phyloP scores from a whole-genome alignment of 1,140 invertebrate species.

The Capitella teleta region DNA sequence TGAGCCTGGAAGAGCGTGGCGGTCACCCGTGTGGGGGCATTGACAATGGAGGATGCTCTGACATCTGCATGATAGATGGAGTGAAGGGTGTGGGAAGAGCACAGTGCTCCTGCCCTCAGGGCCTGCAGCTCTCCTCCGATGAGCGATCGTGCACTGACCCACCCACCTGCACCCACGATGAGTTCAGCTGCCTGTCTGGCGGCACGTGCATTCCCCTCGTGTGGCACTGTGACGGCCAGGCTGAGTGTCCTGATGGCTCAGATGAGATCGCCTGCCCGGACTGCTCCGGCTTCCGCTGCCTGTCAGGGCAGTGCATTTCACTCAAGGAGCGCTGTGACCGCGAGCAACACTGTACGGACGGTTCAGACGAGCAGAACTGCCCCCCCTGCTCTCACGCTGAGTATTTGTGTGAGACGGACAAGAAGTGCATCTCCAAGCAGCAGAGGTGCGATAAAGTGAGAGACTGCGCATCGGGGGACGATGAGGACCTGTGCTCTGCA shows the following conservation, averaged over 20 bases:
- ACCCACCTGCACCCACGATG: constrained; percentile 35
- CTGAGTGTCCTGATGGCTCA: constrained; percentile 64
- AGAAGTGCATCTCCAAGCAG: constrained; percentile 57
- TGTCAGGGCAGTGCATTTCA: constrained; percentile 29
- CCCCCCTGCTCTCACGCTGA: constrained; percentile 60
- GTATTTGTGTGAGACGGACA: constrained; percentile 2
- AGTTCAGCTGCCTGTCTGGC: constrained; percentile 24
- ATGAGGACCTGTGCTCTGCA: constrained; percentile 55
- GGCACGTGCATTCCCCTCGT: constrained; percentile 29
- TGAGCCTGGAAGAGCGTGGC: constrained; percentile 14
- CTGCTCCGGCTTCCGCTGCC: constrained; percentile 17
- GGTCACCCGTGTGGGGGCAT: constrained; percentile 58
- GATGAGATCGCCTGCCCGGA: constrained; percentile 66
- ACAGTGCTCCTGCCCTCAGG: constrained; percentile 33
- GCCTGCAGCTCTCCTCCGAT: constrained; percentile 26
- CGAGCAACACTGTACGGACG: constrained; percentile 60
- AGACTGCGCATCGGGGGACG: constrained; percentile 85
- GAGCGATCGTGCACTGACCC: constrained; percentile 27
- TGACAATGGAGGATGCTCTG: constrained; percentile 89
- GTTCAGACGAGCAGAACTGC: constrained; percentile 71
- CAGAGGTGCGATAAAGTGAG: constrained; percentile 89
- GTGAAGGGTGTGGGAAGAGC: constrained; percentile 25
- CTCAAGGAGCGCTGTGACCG: constrained; percentile 44
- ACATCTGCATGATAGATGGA: constrained; percentile 82
- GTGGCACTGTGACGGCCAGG: constrained; percentile 45